Evolutionary conservation across 2,888 invertebrate genomes (phyloP).

Genomic region (Cantharis lateralis): DNA sequence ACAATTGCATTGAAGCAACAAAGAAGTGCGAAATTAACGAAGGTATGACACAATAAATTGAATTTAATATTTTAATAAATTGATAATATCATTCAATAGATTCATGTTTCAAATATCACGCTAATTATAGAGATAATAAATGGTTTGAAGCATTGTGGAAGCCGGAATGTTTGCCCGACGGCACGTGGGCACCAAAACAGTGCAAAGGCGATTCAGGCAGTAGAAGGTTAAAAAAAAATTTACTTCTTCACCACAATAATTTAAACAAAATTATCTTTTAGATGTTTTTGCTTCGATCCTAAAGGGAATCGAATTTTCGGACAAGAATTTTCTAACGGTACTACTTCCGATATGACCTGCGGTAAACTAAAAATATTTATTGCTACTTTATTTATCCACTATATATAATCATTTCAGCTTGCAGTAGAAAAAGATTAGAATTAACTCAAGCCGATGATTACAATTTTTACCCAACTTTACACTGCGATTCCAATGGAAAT

Average conservation of each 20-base stretch:
- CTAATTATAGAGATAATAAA: slow-evolving; percentile 2
- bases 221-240: slow-evolving; percentile 58
- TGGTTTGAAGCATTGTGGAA: slow-evolving; percentile 39
- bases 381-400: background rate
- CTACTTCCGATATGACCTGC: slow-evolving; percentile 65
- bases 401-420: slow-evolving; percentile 56
- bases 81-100: slow-evolving; percentile 16
- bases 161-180: slow-evolving; percentile 63
- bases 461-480: slow-evolving; percentile 59
- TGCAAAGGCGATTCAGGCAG: slow-evolving; percentile 67
- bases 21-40: slow-evolving; percentile 39
- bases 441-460: slow-evolving; percentile 53
- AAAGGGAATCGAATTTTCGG: slow-evolving; percentile 68
- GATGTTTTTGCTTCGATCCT: slow-evolving; percentile 70
- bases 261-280: slow-evolving; percentile 20
- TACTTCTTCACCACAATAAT: background rate
- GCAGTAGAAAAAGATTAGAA: slow-evolving; percentile 65
- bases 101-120: slow-evolving; percentile 33
- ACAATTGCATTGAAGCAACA: background rate
- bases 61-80: background rate
- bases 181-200: slow-evolving; percentile 65
- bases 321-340: slow-evolving; percentile 63
- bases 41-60: slow-evolving; percentile 33
- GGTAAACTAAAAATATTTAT: slow-evolving; percentile 54
- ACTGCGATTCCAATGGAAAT: slow-evolving; percentile 68